phyloP scores from a whole-genome alignment of 2,113 vertebrate genomes.

The Leptosomus discolor region DNA sequence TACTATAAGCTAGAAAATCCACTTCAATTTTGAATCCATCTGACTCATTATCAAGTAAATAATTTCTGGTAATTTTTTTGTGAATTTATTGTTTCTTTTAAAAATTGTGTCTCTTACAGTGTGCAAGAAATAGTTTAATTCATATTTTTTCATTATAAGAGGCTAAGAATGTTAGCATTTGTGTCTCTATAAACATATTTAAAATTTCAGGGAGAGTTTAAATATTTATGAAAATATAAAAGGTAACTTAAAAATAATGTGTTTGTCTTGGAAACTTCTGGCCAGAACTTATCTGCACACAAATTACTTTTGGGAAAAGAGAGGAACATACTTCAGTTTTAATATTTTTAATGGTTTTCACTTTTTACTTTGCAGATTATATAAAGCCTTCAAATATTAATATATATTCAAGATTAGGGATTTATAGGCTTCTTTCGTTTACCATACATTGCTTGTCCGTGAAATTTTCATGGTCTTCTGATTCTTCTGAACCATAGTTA shows the following conservation, averaged over 20 bases:
- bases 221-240: slow-evolving; percentile 55
- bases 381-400: slow-evolving; percentile 52
- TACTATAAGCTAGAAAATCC: neutral
- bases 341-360: slow-evolving; percentile 68
- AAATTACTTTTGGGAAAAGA: slow-evolving; percentile 52
- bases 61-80: neutral
- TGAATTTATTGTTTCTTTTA: neutral
- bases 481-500: slow-evolving; percentile 26
- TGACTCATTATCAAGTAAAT: neutral
- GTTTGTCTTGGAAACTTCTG: slow-evolving; percentile 50
- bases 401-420: slow-evolving; percentile 56
- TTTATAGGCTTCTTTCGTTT: slow-evolving; percentile 40
- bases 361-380: slow-evolving; percentile 58
- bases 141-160: neutral
- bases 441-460: slow-evolving; percentile 15
- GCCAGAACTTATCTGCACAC: slow-evolving; percentile 32
- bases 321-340: slow-evolving; percentile 42
- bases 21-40: neutral
- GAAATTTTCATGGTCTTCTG: slow-evolving; percentile 35
- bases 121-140: neutral
- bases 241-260: slow-evolving; percentile 50
- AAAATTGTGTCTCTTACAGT: neutral
- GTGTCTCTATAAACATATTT: slow-evolving; percentile 23
- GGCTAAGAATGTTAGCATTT: neutral
- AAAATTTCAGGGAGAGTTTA: slow-evolving; percentile 38